These are phyloP conservation scores for Apistogramma diplotaenia DNA, from an alignment of 2,113 vertebrate genomes.

Conservation along the genomic window DNA sequence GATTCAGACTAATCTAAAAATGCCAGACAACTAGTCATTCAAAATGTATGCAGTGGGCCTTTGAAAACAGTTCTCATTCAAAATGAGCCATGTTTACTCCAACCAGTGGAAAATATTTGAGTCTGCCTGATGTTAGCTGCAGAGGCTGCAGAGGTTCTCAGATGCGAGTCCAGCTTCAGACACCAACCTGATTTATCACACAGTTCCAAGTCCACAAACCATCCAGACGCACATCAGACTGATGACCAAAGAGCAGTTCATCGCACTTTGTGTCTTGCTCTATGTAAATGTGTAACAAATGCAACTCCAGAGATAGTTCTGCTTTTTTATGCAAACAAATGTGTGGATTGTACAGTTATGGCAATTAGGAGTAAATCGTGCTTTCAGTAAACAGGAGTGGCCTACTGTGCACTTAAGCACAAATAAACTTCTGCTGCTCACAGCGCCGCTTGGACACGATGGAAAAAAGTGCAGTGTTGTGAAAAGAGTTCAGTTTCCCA, in stretches of 20 bases:
- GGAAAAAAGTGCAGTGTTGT: neutral
- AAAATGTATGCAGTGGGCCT: constrained; percentile 20
- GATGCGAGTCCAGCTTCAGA: constrained; percentile 50
- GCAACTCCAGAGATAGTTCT: neutral
- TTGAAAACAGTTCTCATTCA: constrained; percentile 39
- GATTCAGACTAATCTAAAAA: constrained; percentile 38
- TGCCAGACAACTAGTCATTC: constrained; percentile 37
- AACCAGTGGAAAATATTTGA: constrained; percentile 34
- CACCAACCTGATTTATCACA: constrained; percentile 40
- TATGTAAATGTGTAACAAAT: neutral
- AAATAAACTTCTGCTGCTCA: neutral
- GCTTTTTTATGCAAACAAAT: neutral
- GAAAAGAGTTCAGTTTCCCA: neutral
- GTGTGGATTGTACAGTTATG: neutral
- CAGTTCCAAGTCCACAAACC: neutral
- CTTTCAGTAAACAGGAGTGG: constrained; percentile 8
- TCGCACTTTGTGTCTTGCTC: neutral
- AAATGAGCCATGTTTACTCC: constrained; percentile 46
- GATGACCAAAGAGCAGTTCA: neutral
- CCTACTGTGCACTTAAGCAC: neutral
- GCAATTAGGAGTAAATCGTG: neutral
- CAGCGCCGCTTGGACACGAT: neutral
- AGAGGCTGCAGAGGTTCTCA: constrained; percentile 38
- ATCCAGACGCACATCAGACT: constrained; percentile 36
- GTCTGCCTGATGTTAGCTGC: constrained; percentile 24